These are phyloP conservation scores for Pandemis corylana DNA, from an alignment of 2,888 invertebrate genomes.

Conservation along the genomic window DNA sequence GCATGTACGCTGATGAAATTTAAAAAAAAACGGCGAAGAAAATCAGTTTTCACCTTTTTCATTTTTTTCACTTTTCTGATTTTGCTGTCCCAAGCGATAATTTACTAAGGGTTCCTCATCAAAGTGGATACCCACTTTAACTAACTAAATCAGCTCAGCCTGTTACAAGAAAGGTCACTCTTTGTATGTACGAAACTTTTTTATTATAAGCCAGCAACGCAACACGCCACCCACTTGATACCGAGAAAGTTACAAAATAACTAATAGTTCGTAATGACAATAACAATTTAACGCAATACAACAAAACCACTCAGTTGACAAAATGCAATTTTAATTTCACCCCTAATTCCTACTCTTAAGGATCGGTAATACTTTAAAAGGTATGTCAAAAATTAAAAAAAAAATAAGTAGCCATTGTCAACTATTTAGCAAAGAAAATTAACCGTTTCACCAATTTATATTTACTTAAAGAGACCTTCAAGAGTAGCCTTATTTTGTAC, in stretches of 20 bases:
- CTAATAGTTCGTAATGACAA: conserved; percentile 36
- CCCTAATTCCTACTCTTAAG: conserved; percentile 23
- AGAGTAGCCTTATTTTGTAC: neutral
- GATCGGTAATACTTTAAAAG: conserved; percentile 30
- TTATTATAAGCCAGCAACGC: conserved; percentile 18
- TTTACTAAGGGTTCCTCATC: too few species aligned
- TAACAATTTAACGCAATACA: conserved; percentile 38
- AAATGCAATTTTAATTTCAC: conserved; percentile 29
- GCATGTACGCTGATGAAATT: too few species aligned
- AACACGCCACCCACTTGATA: conserved; percentile 35
- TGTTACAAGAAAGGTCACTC: neutral
- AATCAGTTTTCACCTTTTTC: too few species aligned
- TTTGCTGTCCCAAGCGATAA: too few species aligned
- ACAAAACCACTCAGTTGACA: conserved; percentile 29
- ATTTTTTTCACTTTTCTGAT: too few species aligned
- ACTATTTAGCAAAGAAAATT: conserved; percentile 49
- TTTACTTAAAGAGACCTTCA: neutral
- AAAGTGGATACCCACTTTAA: too few species aligned
- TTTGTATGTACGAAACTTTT: neutral
- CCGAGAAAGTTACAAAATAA: conserved; percentile 30
- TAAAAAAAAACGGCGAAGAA: too few species aligned
- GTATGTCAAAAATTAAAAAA: conserved; percentile 47
- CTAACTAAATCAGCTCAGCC: neutral
- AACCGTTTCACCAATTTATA: conserved; percentile 24
- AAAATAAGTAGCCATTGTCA: conserved; percentile 47